Base-by-base conservation (phyloP, 92 coral and sea anemone genomes). In the Zoanthus gigantus region DNA sequence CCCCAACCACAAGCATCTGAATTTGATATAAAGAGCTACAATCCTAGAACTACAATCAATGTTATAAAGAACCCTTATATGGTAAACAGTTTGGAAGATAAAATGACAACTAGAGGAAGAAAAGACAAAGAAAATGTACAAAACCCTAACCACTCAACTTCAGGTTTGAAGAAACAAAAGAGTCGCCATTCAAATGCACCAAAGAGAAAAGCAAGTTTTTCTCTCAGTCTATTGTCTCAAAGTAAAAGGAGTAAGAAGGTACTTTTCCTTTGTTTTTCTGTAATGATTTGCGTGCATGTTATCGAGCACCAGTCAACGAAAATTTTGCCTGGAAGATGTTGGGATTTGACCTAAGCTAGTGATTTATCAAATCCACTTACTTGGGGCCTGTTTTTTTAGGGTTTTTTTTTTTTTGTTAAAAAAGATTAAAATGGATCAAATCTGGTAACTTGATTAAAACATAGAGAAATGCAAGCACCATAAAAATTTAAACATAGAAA, bases 211-310 rank as follows among this genome's bases (percentile, higher is more conserved):
- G 54, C 28, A 15, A 56, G 29, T 2, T 15, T 31, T 31, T 58
- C 82, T 53, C 12, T 0, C 54, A 45, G 23, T 53, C 6, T 30
- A 29, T 3, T 23, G 4, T 7, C 48, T 54, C 30, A 32, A 30
- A 77, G 48, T 77, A 77, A 77, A 77, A 77, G 30, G 23, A 16
- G 47, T 29, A 54, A 76, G 14, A 76, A 77, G 66, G 82, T 77
- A 54, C 0, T 0, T 48, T 29, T 76, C 12, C 16, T 23, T 11
- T 6, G 9, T 31, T 54, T 14, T 67, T 0, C 9, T 30, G 30
- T 1, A n/a, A 3, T 67, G 9, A 18, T 28, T 67, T 63, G 7
- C n/a, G 1, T 17, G 18, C 7, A 14, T 50, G 12, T 50, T 50
- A 50, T 50, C 5, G 56, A 2, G 42, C 2, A 2, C 42, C 4